Percentiles rank a stretch among this genome's conserved stretches.
phyloP scores from a whole-genome alignment of 2,797 vertebrate species.

The Myripristis jacobus region DNA sequence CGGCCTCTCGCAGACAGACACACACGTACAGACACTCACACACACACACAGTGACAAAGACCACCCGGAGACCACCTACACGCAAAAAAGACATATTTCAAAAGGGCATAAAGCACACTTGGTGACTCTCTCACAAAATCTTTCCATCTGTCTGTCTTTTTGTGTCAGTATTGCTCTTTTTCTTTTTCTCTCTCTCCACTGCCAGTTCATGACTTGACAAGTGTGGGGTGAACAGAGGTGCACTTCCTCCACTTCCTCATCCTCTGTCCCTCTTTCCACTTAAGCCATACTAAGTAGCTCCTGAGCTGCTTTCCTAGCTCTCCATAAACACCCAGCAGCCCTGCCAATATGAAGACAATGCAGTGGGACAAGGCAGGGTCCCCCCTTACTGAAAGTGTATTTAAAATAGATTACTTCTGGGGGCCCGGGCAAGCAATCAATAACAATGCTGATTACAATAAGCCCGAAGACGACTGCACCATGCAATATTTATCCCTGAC shows the following conservation, averaged over 20 bases:
- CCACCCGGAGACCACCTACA: constrained; percentile 62
- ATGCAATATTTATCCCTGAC: constrained; percentile 87
- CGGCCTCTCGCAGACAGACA: constrained; percentile 57
- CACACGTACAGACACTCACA: constrained; percentile 30
- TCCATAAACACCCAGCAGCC: constrained; percentile 61
- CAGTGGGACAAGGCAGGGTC: constrained; percentile 54
- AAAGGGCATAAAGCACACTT: neutral
- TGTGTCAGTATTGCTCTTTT: constrained; percentile 2
- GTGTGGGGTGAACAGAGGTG: neutral
- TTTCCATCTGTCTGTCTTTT: constrained; percentile 28
- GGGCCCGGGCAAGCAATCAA: constrained; percentile 86
- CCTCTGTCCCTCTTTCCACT: neutral
- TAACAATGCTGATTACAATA: constrained; percentile 91
- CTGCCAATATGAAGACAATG: constrained; percentile 77
- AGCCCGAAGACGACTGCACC: constrained; percentile 84
- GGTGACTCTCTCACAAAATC: constrained; percentile 25
- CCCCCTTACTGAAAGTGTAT: constrained; percentile 81
- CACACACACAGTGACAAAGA: constrained; percentile 46
- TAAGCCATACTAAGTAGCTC: constrained; percentile 1
- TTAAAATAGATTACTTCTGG: constrained; percentile 93
- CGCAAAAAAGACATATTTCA: constrained; percentile 50
- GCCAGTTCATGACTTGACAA: neutral
- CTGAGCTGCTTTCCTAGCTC: neutral
- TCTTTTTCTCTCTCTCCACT: neutral
- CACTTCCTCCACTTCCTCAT: constrained; percentile 8